Conservation (phyloP, 2,797 vertebrate species). For the Siniperca obscura region DNA sequence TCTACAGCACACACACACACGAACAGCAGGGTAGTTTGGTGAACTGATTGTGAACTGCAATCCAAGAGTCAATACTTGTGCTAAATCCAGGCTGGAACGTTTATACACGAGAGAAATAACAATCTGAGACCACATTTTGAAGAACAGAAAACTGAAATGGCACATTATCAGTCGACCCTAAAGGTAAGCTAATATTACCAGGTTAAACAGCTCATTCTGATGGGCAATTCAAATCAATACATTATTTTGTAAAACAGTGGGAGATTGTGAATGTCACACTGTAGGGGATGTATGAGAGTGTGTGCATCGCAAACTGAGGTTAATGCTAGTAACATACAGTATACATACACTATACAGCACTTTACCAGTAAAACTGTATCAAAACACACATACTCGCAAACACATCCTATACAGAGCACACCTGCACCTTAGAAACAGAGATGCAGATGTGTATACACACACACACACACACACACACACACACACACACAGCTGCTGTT, state of each 20-base stretch:
- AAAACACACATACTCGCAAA: slow-evolving; percentile 36
- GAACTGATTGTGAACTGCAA: neutral
- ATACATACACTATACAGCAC: neutral
- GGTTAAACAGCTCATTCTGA: neutral
- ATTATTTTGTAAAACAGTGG: neutral
- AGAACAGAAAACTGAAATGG: neutral
- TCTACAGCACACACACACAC: slow-evolving; percentile 76
- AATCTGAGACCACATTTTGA: neutral
- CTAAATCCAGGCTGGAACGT: neutral
- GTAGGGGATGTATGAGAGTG: neutral
- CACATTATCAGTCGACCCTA: neutral
- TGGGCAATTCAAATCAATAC: neutral
- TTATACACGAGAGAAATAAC: neutral
- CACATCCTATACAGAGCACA: slow-evolving; percentile 49
- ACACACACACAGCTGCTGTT: slow-evolving; percentile 41
- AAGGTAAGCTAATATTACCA: neutral
- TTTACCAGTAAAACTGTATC: neutral
- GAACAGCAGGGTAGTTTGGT: neutral
- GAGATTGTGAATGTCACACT: neutral
- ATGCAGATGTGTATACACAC: slow-evolving; percentile 49
- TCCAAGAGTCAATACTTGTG: neutral
- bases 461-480: neutral
- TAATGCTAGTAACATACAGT: neutral
- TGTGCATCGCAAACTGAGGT: neutral
- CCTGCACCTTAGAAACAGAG: slow-evolving; percentile 51